Base-by-base conservation (phyloP, 30 jellyfish, hydroid and myxozoan genomes). In the Pseudorhiza aurosa region DNA sequence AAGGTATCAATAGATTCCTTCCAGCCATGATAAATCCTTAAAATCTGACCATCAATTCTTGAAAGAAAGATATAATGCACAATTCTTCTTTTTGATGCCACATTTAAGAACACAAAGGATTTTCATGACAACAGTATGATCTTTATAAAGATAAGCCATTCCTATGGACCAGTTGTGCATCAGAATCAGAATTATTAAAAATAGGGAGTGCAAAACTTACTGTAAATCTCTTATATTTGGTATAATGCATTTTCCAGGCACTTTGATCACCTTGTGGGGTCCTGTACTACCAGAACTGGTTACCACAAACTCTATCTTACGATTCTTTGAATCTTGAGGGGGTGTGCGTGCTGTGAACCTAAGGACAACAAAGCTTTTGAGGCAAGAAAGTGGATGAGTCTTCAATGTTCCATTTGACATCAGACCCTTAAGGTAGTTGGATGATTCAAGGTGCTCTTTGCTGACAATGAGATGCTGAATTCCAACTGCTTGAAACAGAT, bases 271-370 rank as follows among this genome's bases (percentile, higher is more conserved):
- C 67, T 92, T 92, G 8, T 96, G 90, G 0, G 35, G 60, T 28
- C 98, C 96, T 2, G 98, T 92, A 32, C 91, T 92, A 6, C 98
- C 98, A 21, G 98, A 92, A 43, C 88, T 92, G 58, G 73, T 76
- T 2, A 84, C 88, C 14, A 92, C 70, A 65, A 65, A 85, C 25
- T 91, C 91, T 28, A 77, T 37, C 9, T 72, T 88, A 46, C 58
- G 50, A 44, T 21, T 27, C 14, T 24, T 22, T 25, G 49, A 40
- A 19, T 19, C 11, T n/a, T n/a, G 10, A 6, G 8, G 17, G 5
- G 24, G 2, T 4, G 27, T 22, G 1, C 21, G 4, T 8, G 21
- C 32, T 14, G 58, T 12, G n/a, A 64, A 10, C 15, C 35, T 58
- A 0, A 64, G 28, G 10, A 64, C 2, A 31, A 32, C 77, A 33